Evolutionary conservation across 2,113 vertebrate species (phyloP).

Genomic region (Tenebrosternarchus preto): DNA sequence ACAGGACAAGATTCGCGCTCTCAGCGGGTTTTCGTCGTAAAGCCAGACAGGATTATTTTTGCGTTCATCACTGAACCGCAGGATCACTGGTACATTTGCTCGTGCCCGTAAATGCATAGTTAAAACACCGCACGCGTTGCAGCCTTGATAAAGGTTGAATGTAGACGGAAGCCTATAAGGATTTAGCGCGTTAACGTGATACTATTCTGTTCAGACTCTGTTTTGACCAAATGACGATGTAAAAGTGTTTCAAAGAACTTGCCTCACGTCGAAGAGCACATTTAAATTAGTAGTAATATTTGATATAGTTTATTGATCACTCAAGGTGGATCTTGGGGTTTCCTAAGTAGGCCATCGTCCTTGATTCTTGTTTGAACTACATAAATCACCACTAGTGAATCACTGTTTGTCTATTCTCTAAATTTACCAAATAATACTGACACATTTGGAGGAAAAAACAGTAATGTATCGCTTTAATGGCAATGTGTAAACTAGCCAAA

Average conservation of each 20-base stretch:
- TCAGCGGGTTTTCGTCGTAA: not conserved
- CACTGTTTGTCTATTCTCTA: too few species aligned
- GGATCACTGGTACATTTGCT: not conserved
- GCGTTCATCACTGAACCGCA: not conserved
- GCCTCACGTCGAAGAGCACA: not conserved
- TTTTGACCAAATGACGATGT: not conserved
- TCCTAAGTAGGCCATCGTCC: not conserved
- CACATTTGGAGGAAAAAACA: not conserved
- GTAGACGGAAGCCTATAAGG: not conserved
- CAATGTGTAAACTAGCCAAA: too few species aligned
- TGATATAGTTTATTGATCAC: not conserved
- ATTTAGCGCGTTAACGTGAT: conserved; percentile 12
- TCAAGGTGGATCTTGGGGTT: not conserved
- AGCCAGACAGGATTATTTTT: not conserved
- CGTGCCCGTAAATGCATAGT: not conserved
- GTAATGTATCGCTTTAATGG: too few species aligned
- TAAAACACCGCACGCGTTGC: not conserved
- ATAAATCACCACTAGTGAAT: not conserved
- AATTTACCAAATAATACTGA: not conserved
- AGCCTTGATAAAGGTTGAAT: too few species aligned
- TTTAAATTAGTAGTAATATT: not conserved
- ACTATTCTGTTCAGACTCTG: not conserved
- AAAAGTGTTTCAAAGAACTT: too few species aligned
- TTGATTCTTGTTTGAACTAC: not conserved
- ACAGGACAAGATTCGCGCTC: not conserved